These are phyloP conservation scores for Megaleporinus macrocephalus DNA, from an alignment of 2,113 vertebrate species.

Conservation along the genomic window DNA sequence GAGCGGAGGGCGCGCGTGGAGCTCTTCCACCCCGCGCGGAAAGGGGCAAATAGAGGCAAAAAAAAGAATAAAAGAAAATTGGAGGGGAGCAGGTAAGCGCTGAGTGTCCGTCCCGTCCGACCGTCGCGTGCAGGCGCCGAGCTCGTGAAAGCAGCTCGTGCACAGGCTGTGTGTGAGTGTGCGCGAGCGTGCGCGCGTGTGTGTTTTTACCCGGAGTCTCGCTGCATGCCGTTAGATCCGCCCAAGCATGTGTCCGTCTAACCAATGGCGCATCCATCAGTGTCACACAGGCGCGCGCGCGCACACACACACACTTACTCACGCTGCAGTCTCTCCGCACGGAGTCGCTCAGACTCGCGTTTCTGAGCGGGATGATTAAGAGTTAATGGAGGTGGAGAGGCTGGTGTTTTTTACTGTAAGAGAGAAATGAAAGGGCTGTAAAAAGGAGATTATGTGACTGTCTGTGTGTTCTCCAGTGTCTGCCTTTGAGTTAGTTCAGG, in stretches of 20 bases:
- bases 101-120: neutral
- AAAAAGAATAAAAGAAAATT: neutral
- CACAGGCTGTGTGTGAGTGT: constrained; percentile 20
- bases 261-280: constrained; percentile 95
- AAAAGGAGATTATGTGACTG: neutral
- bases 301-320: constrained; percentile 37
- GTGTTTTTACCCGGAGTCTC: constrained; percentile 74
- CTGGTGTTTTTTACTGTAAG: constrained; percentile 29
- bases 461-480: neutral
- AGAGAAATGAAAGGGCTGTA: neutral
- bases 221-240: constrained; percentile 86
- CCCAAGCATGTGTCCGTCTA: constrained; percentile 98
- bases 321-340: constrained; percentile 62
- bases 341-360: constrained; percentile 60
- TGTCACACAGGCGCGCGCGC: constrained; percentile 81
- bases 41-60: neutral
- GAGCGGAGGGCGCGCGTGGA: constrained; percentile 57
- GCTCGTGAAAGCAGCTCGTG: constrained; percentile 64
- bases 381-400: neutral
- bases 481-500: no score
- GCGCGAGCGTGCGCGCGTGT: neutral
- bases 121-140: constrained; percentile 37
- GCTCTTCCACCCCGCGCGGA: constrained; percentile 33
- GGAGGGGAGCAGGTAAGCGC: neutral
- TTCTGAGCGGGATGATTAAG: neutral